These are phyloP conservation scores for Tiliacea aurago DNA, from an alignment of 2,888 invertebrate genomes.

Conservation along the genomic window DNA sequence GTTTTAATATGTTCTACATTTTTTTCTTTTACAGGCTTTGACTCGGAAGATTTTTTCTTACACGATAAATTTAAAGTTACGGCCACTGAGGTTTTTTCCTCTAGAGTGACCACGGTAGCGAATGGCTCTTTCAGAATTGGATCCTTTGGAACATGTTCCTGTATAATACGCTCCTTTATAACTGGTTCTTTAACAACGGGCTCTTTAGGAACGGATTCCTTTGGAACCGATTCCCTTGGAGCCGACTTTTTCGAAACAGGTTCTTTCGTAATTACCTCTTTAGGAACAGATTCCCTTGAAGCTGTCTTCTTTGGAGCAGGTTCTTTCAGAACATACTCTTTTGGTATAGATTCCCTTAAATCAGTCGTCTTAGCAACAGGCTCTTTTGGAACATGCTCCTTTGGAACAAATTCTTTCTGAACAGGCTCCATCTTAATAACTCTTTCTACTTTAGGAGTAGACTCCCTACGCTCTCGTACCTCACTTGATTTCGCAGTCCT, in stretches of 20 bases:
- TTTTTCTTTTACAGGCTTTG: slow-evolving; percentile 59
- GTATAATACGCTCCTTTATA: slow-evolving; percentile 22
- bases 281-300: slow-evolving; percentile 17
- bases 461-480: slow-evolving; percentile 45
- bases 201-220: slow-evolving; percentile 19
- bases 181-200: slow-evolving; percentile 10
- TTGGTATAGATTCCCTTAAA: slow-evolving; percentile 23
- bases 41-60: slow-evolving; percentile 64
- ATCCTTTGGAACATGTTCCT: slow-evolving; percentile 32
- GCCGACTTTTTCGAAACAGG: slow-evolving; percentile 24
- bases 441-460: slow-evolving; percentile 48
- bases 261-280: slow-evolving; percentile 26
- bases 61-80: slow-evolving; percentile 58
- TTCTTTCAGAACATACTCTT: slow-evolving; percentile 34
- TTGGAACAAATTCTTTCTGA: slow-evolving; percentile 30
- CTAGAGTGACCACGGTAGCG: slow-evolving; percentile 24
- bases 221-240: slow-evolving; percentile 13
- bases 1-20: slow-evolving; percentile 75
- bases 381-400: slow-evolving; percentile 31
- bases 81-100: slow-evolving; percentile 40
- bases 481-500: slow-evolving; percentile 41
- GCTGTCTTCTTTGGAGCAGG: slow-evolving; percentile 10
- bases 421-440: slow-evolving; percentile 48
- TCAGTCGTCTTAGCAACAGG: slow-evolving; percentile 14
- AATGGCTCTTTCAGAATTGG: slow-evolving; percentile 15